These are phyloP conservation scores for Polia nebulosa DNA, from an alignment of 2,888 invertebrate genomes.

Conservation along the genomic window DNA sequence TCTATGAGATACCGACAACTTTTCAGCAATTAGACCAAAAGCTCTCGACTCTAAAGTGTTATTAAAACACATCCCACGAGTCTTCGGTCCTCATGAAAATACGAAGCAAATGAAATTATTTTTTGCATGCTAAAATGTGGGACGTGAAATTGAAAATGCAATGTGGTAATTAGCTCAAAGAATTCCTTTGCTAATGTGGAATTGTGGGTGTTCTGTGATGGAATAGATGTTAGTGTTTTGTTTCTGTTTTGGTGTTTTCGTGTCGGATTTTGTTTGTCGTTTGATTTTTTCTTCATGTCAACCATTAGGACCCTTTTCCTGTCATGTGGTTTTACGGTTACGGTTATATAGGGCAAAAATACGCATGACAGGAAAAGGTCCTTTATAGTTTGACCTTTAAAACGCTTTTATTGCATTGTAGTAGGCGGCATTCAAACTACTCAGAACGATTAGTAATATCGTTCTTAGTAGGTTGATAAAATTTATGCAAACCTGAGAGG, in stretches of 20 bases:
- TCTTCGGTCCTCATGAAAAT: slow-evolving; percentile 58
- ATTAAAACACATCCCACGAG: slow-evolving; percentile 68
- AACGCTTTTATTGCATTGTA: neutral
- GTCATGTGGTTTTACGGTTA: too few species aligned
- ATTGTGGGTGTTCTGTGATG: neutral
- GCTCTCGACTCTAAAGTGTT: slow-evolving; percentile 67
- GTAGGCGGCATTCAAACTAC: neutral
- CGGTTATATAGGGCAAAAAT: too few species aligned
- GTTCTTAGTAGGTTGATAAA: neutral
- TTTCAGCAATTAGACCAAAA: slow-evolving; percentile 72
- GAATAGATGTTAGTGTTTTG: neutral
- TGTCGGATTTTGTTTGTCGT: neutral
- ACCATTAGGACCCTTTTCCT: too few species aligned
- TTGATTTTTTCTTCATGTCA: too few species aligned
- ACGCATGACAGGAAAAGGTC: too few species aligned
- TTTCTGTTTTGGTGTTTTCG: slow-evolving; percentile 9
- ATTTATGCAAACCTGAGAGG: neutral
- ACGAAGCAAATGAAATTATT: slow-evolving; percentile 58
- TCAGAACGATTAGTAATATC: neutral
- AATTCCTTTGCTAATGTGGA: slow-evolving; percentile 21
- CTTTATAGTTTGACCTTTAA: neutral
- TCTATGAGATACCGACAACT: slow-evolving; percentile 43
- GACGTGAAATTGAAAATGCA: slow-evolving; percentile 49
- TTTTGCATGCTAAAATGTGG: slow-evolving; percentile 49
- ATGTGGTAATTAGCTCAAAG: slow-evolving; percentile 49